Base-by-base conservation (phyloP, 2,888 invertebrate species). In the Cephalotes varians region DNA sequence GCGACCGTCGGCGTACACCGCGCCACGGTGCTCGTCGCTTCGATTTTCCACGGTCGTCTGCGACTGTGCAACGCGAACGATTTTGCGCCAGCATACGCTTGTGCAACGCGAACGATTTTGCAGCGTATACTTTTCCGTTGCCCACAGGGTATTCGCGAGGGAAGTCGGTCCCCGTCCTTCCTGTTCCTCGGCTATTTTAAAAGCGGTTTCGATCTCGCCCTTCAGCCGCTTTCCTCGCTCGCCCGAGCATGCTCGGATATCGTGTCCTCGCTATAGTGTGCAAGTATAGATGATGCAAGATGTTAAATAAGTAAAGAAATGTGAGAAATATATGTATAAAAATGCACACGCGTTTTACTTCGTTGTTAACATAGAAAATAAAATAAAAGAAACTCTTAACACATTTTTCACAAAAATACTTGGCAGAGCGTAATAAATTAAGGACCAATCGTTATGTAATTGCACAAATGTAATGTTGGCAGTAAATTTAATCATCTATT, bases 41-140 rank as follows among this genome's bases (percentile, higher is more conserved):
- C 89, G 91, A 91, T 91, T 87, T 90, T 91, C 88, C 80, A 73
- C 67, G 69, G 49, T 80, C 81, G 82, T 80, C 84, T 85, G 90
- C 88, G 88, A 84, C 88, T 88, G 87, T 85, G 87, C 84, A 67
- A 81, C 65, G 72, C 60, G 65, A 88, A 87, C 84, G 90, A 88
- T 85, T 88, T 87, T 86, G 83, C 79, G 58, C 71, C 77, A 74
- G 58, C 73, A 49, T 47, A 40, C 65, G 51, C 51, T 77, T 62
- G n/a, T n/a, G n/a, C n/a, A n/a, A n/a, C n/a, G 73, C 60, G 65
- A 88, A 87, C 84, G 90, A 88, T 85, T 88, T 87, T 86, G 83
- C 77, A 74, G 58, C 73, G 44, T 47, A 40, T 62, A 47, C 51
- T 77, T 62, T 74, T 15, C 82, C 83, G 71, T 72, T 62, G 71